Percentiles rank a stretch among this genome's conserved stretches.
phyloP scores from a whole-genome alignment of 2,888 invertebrate species.

The Eurois occulta region DNA sequence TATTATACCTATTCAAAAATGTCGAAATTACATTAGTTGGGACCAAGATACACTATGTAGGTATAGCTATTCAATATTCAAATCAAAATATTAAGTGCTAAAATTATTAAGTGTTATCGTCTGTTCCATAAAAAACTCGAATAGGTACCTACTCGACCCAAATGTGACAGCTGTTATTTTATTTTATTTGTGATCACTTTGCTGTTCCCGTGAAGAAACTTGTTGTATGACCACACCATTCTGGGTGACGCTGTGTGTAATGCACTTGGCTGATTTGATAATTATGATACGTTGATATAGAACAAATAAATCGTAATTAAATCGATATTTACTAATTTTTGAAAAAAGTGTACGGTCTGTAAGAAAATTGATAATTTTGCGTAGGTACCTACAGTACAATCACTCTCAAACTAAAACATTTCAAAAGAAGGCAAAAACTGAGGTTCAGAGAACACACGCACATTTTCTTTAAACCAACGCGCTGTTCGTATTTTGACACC shows the following conservation, averaged over 20 bases:
- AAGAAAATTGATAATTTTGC: no score
- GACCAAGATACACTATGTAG: background rate
- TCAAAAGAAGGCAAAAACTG: no score
- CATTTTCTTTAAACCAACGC: no score
- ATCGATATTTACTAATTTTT: no score
- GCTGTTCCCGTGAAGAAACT: background rate
- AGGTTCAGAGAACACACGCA: no score
- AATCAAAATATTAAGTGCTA: no score
- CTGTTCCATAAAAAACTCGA: background rate
- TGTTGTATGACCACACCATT: background rate
- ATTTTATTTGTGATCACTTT: background rate
- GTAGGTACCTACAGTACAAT: no score
- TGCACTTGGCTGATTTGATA: background rate
- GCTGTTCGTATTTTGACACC: no score
- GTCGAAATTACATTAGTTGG: background rate
- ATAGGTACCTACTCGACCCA: background rate
- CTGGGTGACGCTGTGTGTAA: background rate
- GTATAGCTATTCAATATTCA: background rate
- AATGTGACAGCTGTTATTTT: background rate
- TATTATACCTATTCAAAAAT: no score
- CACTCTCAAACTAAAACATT: no score
- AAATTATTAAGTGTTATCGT: background rate
- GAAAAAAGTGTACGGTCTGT: no score
- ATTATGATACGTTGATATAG: background rate
- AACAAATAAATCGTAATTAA: no score